phyloP scores from a whole-genome alignment of 2,113 vertebrate species.

The human (Homo sapiens) region GRCh38 chr9:18092001-18092500 shows the following conservation, averaged over 20 bases:
- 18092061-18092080: background rate
- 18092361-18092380: background rate
- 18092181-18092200: background rate
- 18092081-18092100: background rate
- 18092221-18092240: background rate
- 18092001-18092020: background rate
- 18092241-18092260: background rate
- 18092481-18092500: background rate
- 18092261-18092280: background rate
- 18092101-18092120: background rate
- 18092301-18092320: background rate
- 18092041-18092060: background rate
- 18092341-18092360: background rate
- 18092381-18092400: background rate
- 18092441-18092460: background rate
- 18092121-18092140: background rate
- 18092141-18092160: background rate
- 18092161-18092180: background rate
- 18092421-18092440: background rate
- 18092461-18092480: background rate
- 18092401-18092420: background rate
- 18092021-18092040: background rate
- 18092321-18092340: background rate
- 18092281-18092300: background rate
- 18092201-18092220: background rate